Evolutionary conservation across 2,113 vertebrate species (phyloP).

Genomic region (Malurus melanocephalus): DNA sequence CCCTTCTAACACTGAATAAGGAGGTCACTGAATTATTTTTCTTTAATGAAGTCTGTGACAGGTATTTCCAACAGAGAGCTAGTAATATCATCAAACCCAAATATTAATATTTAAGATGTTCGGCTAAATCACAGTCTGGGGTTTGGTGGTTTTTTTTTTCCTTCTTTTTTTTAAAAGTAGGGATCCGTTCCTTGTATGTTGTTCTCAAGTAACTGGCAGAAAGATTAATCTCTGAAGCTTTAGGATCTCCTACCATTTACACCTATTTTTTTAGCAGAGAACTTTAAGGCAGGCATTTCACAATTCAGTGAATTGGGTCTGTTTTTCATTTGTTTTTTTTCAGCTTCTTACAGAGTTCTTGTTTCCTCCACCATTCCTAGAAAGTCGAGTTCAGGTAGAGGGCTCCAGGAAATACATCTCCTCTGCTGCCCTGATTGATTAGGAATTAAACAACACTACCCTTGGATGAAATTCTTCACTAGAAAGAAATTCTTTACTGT

Average conservation of each 20-base stretch:
- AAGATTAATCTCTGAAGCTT: background rate
- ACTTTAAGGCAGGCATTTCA: background rate
- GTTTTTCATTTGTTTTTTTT: background rate
- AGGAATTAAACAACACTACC: background rate
- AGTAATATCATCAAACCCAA: background rate
- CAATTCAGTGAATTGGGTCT: background rate
- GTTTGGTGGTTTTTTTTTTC: background rate
- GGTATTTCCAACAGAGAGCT: background rate
- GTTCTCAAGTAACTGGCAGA: background rate
- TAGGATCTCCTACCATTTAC: background rate
- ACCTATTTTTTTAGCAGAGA: background rate
- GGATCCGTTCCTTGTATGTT: background rate
- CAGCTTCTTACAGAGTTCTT: background rate
- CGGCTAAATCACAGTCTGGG: background rate
- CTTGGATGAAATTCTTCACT: background rate
- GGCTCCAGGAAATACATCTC: background rate
- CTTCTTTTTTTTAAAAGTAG: background rate
- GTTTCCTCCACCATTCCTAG: background rate
- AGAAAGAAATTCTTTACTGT: background rate
- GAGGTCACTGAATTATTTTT: constrained; percentile 7
- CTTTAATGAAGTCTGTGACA: background rate
- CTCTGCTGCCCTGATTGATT: background rate
- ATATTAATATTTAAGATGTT: background rate
- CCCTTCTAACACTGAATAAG: background rate
- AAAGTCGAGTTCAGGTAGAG: background rate